Conservation (phyloP, 2,797 vertebrate genomes). For the Sebastes hubbsi region DNA sequence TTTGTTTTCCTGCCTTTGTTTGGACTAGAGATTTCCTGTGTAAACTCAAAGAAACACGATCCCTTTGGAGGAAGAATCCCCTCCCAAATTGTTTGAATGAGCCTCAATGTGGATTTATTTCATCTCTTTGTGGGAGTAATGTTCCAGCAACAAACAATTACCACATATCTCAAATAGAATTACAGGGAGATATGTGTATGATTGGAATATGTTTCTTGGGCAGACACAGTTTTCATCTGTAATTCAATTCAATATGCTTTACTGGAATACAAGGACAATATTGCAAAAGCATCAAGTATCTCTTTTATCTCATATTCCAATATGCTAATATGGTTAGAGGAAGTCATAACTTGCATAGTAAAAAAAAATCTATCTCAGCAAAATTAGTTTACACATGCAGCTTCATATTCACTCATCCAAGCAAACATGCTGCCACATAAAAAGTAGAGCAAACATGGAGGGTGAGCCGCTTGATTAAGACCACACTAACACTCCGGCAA, state of each 20-base stretch:
- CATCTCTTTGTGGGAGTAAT: conserved; percentile 17
- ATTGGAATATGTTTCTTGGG: neutral
- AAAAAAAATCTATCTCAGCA: conserved; percentile 17
- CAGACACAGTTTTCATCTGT: neutral
- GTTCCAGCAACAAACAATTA: conserved; percentile 27
- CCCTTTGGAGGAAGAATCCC: conserved; percentile 23
- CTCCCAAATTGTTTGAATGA: conserved; percentile 31
- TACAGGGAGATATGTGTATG: neutral
- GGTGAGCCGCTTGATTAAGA: conserved; percentile 44
- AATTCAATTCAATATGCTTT: no score
- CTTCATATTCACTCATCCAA: conserved; percentile 9
- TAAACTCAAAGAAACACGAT: conserved; percentile 62
- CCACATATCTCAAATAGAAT: conserved; percentile 1
- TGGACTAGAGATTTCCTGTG: conserved; percentile 74
- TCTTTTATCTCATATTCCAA: neutral
- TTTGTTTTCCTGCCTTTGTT: conserved; percentile 81
- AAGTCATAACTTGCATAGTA: conserved; percentile 12
- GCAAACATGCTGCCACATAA: conserved; percentile 45
- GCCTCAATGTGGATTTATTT: conserved; percentile 42
- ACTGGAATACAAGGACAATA: no score
- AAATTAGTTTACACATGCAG: conserved; percentile 31
- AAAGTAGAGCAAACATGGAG: conserved; percentile 58
- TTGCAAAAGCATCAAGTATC: neutral
- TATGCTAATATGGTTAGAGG: conserved; percentile 3
- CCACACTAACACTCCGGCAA: conserved; percentile 24